phyloP scores from a whole-genome alignment of 2,888 invertebrate genomes.

The Drosophila neotestacea region DNA sequence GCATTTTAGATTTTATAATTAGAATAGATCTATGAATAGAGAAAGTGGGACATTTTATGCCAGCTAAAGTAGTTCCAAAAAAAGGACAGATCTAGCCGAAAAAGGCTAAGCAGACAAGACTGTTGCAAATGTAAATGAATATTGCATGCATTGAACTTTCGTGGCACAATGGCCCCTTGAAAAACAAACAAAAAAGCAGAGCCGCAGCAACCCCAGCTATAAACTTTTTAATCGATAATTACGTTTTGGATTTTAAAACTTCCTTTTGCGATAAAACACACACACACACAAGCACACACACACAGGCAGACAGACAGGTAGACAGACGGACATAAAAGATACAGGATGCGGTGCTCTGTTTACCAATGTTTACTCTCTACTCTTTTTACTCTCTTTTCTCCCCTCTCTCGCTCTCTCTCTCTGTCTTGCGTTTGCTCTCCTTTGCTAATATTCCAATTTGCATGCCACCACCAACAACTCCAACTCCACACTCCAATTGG shows the following conservation, averaged over 20 bases:
- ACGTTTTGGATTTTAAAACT: conserved; percentile 52
- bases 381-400: conserved; percentile 2
- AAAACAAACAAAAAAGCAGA: background rate
- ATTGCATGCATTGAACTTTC: conserved; percentile 72
- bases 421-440: conserved; percentile 2
- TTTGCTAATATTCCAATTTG: conserved; percentile 32
- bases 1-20: too few species aligned
- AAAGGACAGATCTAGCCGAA: too few species aligned
- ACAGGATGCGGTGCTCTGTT: conserved; percentile 56
- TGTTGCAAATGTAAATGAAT: conserved; percentile 33
- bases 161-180: conserved; percentile 8
- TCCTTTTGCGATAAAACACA: conserved; percentile 42
- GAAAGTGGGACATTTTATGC: too few species aligned
- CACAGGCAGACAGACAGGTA: background rate
- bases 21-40: too few species aligned
- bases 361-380: conserved; percentile 32
- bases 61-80: too few species aligned
- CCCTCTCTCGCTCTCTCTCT: conserved; percentile 11
- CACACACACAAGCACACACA: conserved; percentile 10
- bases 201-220: conserved; percentile 17
- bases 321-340: conserved; percentile 1
- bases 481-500: conserved; percentile 64
- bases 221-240: conserved; percentile 59
- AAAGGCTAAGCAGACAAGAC: too few species aligned
- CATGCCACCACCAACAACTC: conserved; percentile 56